These are phyloP conservation scores for Corapipo altera DNA, from an alignment of 2,113 vertebrate species.

Conservation along the genomic window DNA sequence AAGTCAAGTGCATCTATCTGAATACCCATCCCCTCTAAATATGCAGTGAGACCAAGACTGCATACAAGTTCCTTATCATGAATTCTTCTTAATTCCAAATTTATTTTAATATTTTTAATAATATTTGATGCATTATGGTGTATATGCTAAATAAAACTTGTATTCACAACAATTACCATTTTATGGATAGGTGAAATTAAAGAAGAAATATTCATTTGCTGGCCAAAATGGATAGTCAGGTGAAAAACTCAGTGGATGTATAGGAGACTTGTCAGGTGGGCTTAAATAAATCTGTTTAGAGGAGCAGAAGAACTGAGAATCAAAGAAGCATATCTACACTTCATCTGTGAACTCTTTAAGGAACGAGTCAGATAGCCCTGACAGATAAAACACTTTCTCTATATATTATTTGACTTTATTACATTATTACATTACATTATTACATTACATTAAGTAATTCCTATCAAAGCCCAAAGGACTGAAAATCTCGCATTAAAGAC, in stretches of 20 bases:
- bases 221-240: background rate
- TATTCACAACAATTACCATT: background rate
- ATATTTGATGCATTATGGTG: background rate
- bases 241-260: background rate
- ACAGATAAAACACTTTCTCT: background rate
- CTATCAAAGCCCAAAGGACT: background rate
- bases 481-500: background rate
- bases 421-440: background rate
- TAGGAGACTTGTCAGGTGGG: background rate
- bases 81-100: background rate
- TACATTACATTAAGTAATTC: background rate
- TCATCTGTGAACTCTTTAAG: background rate
- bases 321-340: background rate
- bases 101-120: background rate
- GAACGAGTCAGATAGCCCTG: accelerated
- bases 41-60: background rate
- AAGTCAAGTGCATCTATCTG: background rate
- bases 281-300: background rate
- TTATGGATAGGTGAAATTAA: background rate
- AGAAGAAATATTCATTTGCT: background rate
- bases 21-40: background rate
- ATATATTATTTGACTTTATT: background rate
- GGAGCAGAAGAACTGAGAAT: background rate
- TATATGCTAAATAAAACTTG: background rate
- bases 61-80: background rate